Conservation (phyloP, 2,797 vertebrate genomes). For the Chelon labrosus region DNA sequence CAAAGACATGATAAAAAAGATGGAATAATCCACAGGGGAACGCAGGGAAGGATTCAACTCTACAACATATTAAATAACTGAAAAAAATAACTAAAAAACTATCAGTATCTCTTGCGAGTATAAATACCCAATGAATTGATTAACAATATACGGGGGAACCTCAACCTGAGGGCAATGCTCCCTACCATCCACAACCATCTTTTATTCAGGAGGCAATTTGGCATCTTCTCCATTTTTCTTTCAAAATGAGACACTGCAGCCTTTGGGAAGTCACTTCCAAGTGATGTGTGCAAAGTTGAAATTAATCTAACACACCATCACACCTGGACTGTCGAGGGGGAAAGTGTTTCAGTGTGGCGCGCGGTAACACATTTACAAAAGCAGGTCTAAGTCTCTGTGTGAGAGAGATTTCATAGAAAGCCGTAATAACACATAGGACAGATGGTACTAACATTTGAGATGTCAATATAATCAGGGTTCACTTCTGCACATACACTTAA, state of each 20-base stretch:
- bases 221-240: constrained; percentile 50
- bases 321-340: background rate
- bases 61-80: background rate
- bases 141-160: constrained; percentile 22
- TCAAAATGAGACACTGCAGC: constrained; percentile 37
- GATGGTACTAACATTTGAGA: background rate
- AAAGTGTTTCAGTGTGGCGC: constrained; percentile 5
- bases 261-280: constrained; percentile 24
- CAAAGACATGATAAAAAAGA: constrained; percentile 8
- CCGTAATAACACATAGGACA: background rate
- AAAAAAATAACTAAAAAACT: too few species aligned
- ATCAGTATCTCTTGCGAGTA: background rate
- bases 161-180: constrained; percentile 1
- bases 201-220: constrained; percentile 57
- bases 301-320: constrained; percentile 2
- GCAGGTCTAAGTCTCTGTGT: background rate
- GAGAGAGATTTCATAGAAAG: background rate
- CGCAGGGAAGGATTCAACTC: background rate
- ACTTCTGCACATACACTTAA: background rate
- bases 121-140: background rate
- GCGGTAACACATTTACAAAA: background rate
- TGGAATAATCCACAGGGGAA: constrained; percentile 8
- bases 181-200: constrained; percentile 22
- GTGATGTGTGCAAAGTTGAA: constrained; percentile 25
- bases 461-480: background rate